phyloP scores from a whole-genome alignment of 2,113 vertebrate genomes.

The Pluvianellus socialis region DNA sequence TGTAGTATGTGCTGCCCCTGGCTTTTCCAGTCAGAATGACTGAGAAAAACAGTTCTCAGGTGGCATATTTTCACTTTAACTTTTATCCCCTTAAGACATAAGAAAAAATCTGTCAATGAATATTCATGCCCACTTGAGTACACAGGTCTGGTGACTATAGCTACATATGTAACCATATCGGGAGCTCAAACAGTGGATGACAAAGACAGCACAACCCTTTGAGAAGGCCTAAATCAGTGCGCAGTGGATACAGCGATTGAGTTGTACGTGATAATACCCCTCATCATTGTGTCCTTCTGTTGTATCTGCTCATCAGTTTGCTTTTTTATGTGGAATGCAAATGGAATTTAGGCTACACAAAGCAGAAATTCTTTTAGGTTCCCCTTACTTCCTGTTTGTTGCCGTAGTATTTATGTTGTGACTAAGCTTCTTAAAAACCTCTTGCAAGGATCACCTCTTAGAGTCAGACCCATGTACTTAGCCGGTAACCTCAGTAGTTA shows the following conservation, averaged over 20 bases:
- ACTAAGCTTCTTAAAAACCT: not conserved
- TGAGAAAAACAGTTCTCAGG: not conserved
- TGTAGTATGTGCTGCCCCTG: not conserved
- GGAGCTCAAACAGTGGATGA: constrained; percentile 10
- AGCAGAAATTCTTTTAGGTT: not conserved
- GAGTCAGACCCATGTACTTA: not conserved
- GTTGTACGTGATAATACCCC: not conserved
- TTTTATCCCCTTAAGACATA: not conserved
- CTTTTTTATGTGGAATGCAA: not conserved
- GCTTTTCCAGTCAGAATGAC: not conserved
- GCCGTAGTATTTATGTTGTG: not conserved
- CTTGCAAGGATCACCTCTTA: not conserved
- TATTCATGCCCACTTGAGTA: not conserved
- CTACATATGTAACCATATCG: not conserved
- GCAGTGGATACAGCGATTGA: not conserved
- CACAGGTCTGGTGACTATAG: not conserved
- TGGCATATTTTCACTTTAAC: not conserved
- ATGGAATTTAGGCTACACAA: not conserved
- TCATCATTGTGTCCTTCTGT: not conserved
- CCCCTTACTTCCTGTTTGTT: not conserved
- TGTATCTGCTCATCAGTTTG: not conserved
- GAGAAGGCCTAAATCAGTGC: constrained; percentile 5
- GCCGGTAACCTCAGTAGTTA: not conserved
- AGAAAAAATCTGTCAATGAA: not conserved
- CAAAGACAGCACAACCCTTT: constrained; percentile 31